Percentiles rank a stretch among this genome's conserved stretches.
phyloP scores from a whole-genome alignment of 2,113 vertebrate genomes.

The Trochalopteron elliotii region DNA sequence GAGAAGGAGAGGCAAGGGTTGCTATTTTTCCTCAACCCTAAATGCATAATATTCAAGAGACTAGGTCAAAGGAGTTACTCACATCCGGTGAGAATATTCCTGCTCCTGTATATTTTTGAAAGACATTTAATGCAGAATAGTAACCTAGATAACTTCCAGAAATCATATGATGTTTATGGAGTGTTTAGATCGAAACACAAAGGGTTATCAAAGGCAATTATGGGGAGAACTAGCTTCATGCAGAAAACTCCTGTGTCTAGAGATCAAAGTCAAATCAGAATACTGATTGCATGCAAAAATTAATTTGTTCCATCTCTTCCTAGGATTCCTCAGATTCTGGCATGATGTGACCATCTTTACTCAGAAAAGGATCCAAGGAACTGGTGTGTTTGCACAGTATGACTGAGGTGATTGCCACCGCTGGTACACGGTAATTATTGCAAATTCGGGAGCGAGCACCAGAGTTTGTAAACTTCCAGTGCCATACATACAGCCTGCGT shows the following conservation, averaged over 20 bases:
- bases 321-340: conserved; percentile 11
- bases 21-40: background rate
- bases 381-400: background rate
- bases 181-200: background rate
- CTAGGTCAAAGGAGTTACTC: background rate
- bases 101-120: background rate
- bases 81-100: background rate
- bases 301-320: conserved; percentile 37
- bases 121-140: background rate
- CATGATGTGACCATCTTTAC: conserved; percentile 5
- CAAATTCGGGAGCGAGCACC: background rate
- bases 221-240: background rate
- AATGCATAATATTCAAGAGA: background rate
- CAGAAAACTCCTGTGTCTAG: conserved; percentile 7
- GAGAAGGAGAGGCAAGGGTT: background rate
- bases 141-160: conserved; percentile 33
- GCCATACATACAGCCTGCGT: background rate
- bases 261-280: conserved; percentile 54
- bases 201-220: conserved; percentile 41
- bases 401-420: background rate
- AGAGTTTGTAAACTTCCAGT: conserved; percentile 2
- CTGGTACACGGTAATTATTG: background rate
- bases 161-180: background rate
- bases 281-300: conserved; percentile 29
- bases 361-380: conserved; percentile 9